Percentiles rank a stretch among this genome's conserved stretches.
Conservation (phyloP, 1,140 invertebrate species). For the Nomia melanderi region DNA sequence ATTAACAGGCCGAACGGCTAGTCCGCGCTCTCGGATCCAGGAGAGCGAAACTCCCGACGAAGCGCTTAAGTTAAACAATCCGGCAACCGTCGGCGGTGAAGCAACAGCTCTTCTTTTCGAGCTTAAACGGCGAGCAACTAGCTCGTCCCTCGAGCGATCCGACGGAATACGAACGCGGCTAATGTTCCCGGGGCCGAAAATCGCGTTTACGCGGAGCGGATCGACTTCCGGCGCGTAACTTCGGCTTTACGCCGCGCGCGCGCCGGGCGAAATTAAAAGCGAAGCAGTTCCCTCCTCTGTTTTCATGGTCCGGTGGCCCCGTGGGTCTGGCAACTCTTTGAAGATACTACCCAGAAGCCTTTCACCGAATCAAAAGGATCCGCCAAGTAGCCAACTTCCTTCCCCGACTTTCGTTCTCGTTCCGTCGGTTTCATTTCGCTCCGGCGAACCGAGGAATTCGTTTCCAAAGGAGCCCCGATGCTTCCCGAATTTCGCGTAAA, state of each 20-base stretch:
- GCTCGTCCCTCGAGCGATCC: not conserved
- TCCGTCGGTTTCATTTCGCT: conserved; percentile 31
- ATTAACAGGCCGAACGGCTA: too few species aligned
- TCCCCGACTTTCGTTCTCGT: conserved; percentile 40
- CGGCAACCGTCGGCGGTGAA: too few species aligned
- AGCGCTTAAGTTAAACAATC: not conserved
- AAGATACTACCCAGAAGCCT: conserved; percentile 25
- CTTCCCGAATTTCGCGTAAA: not conserved
- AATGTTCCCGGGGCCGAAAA: too few species aligned
- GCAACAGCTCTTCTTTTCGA: not conserved
- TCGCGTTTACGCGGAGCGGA: too few species aligned
- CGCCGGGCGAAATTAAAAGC: conserved; percentile 42
- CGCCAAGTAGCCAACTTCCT: conserved; percentile 32
- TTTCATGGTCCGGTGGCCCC: conserved; percentile 26
- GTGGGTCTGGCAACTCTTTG: conserved; percentile 25
- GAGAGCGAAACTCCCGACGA: not conserved
- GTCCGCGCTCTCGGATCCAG: too few species aligned
- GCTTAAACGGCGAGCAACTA: not conserved
- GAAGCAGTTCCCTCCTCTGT: conserved; percentile 33
- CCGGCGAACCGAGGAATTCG: conserved; percentile 10
- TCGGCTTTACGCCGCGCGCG: not conserved
- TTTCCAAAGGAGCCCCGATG: not conserved
- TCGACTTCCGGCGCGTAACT: too few species aligned
- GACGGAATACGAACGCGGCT: not conserved
- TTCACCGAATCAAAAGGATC: conserved; percentile 48